Evolutionary conservation across 2,888 invertebrate species (phyloP).

Genomic region (Diplolepis rosae): DNA sequence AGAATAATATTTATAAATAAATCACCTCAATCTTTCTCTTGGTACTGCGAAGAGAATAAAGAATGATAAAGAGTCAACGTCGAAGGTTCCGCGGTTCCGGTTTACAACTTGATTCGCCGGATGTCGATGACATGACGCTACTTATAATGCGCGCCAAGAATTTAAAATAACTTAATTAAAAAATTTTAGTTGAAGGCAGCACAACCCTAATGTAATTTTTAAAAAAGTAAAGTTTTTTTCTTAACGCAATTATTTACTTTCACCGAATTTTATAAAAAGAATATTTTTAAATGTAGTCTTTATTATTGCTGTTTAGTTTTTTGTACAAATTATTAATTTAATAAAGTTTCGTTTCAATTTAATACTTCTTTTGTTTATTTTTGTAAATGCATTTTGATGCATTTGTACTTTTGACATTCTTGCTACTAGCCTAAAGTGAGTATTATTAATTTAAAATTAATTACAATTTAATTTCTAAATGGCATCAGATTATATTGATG

Average conservation of each 20-base stretch:
- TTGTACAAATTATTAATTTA: no score
- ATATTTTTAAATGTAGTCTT: no score
- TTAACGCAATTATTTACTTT: no score
- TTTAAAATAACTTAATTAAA: background rate
- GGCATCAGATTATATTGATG: slow-evolving; percentile 12
- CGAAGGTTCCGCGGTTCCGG: background rate
- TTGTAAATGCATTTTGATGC: background rate
- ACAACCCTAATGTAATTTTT: background rate
- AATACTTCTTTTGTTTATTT: background rate
- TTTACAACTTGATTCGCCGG: no score
- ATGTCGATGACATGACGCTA: background rate
- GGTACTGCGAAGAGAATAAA: background rate
- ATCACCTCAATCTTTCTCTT: slow-evolving; percentile 16
- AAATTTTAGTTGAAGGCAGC: background rate
- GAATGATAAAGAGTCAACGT: background rate
- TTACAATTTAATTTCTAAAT: background rate
- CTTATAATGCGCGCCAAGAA: background rate
- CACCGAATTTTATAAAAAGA: no score
- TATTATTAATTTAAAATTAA: background rate
- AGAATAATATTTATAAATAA: background rate
- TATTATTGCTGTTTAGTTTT: no score
- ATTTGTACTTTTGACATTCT: background rate
- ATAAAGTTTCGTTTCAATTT: no score
- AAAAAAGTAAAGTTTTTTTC: no score
- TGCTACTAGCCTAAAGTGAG: background rate